Base-by-base conservation (phyloP, 2,888 invertebrate species). In the Drosophila mimetica region DNA sequence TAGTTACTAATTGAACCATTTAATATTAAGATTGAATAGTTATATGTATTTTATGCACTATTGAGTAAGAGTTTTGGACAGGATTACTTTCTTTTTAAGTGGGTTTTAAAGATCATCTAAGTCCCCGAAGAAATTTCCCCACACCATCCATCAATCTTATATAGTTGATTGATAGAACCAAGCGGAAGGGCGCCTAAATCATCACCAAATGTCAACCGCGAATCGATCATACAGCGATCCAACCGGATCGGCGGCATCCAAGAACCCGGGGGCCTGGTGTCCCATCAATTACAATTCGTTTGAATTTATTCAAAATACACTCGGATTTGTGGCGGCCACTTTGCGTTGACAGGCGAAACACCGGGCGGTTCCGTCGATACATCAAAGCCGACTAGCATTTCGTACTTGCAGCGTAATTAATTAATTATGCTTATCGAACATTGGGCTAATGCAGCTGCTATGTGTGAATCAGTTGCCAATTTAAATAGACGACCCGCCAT, bases 261-360 rank as follows among this genome's bases (percentile, higher is more conserved):
- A 59, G 32, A 57, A n/a, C 48, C 36, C 36, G 55, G 51, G 32
- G 55, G 55, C 55, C 54, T 28, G 48, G 48, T 44, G 18, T 51
- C 58, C 66, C 74, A 84, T 84, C 84, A 86, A 84, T 84, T 84
- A 81, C 80, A 86, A 81, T 84, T 84, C 52, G 81, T 86, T 83
- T 86, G 69, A 80, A 86, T 86, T 84, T 84, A 86, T 84, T 84
- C 86, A 86, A 86, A 86, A 84, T 84, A 79, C 84, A 79, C 84
- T 80, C 66, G 79, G 84, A 79, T 83, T 70, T 75, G 58, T 52
- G 64, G 67, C 52, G 58, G 46, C 46, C 61, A 59, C 65, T 47
- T 71, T 60, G 60, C 22, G 34, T n/a, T 30, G 44, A 46, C 55
- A 44, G 60, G 41, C 44, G 39, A 51, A 44, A 22, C n/a, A 20